Percentiles rank a stretch among this genome's conserved stretches.
Evolutionary conservation across 2,113 vertebrate genomes (phyloP).

Genomic region (Eidolon helvum): DNA sequence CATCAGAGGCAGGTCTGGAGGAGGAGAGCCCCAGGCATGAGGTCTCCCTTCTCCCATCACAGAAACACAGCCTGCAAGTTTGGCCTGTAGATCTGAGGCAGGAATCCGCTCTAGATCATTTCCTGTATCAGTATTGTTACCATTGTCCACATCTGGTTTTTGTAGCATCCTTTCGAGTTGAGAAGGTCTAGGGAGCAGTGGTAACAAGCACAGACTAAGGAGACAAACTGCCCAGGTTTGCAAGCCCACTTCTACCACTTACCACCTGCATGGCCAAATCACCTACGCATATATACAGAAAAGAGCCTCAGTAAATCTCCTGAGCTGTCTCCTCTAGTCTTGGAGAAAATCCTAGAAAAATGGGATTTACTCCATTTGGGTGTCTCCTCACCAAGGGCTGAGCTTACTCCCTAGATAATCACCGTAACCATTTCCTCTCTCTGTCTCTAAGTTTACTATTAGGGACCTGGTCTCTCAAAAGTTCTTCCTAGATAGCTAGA

Average conservation of each 20-base stretch:
- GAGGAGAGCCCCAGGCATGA: neutral
- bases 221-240: neutral
- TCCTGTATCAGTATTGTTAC: neutral
- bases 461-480: neutral
- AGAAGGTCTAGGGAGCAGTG: rapidly evolving
- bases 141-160: neutral
- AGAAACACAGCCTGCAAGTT: neutral
- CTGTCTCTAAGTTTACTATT: neutral
- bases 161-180: neutral
- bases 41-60: too few relatives aligned
- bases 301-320: neutral
- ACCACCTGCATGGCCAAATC: too few relatives aligned
- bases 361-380: neutral
- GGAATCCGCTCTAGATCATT: neutral
- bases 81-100: neutral
- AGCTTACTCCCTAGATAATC: neutral
- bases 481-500: neutral
- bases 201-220: too few relatives aligned
- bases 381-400: neutral
- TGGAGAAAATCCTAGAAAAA: neutral
- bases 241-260: neutral
- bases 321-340: neutral
- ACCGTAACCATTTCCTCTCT: neutral
- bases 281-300: neutral
- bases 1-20: neutral